Conservation (phyloP, 2,888 invertebrate genomes). For the Saturnia pavonia region DNA sequence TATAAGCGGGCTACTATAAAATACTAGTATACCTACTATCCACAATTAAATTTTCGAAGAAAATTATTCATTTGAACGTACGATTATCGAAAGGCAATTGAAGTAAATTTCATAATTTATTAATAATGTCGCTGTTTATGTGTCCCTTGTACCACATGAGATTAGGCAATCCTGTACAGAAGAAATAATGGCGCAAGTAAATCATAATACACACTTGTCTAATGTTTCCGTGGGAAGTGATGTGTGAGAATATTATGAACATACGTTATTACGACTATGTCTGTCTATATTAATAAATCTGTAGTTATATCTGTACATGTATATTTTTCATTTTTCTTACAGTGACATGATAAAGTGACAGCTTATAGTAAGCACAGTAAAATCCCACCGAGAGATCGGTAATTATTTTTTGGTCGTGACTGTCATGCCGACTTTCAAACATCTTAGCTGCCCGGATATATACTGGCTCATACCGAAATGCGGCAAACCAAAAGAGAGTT, state of each 20-base stretch:
- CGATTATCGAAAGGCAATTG: neutral
- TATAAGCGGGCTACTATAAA: neutral
- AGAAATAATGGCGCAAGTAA: conserved; percentile 52
- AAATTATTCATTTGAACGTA: neutral
- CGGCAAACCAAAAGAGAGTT: too few relatives aligned
- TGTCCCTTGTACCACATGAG: conserved; percentile 16
- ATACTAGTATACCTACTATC: neutral
- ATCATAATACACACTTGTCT: conserved; percentile 43
- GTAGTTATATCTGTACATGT: too few relatives aligned
- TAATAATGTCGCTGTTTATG: conserved; percentile 22
- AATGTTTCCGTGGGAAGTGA: conserved; percentile 55
- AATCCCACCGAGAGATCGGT: too few relatives aligned
- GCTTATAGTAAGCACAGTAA: too few relatives aligned
- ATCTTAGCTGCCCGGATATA: too few relatives aligned
- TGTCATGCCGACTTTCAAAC: too few relatives aligned
- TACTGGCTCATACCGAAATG: too few relatives aligned
- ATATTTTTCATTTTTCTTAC: too few relatives aligned
- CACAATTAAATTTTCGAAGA: neutral
- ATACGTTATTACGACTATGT: neutral
- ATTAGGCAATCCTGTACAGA: conserved; percentile 48
- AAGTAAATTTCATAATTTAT: neutral
- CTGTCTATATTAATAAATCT: neutral
- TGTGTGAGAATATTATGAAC: conserved; percentile 44
- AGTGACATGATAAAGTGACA: too few relatives aligned
- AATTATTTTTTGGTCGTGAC: too few relatives aligned